phyloP scores from a whole-genome alignment of 2,888 invertebrate species.

The Ischnus inquisitorius region DNA sequence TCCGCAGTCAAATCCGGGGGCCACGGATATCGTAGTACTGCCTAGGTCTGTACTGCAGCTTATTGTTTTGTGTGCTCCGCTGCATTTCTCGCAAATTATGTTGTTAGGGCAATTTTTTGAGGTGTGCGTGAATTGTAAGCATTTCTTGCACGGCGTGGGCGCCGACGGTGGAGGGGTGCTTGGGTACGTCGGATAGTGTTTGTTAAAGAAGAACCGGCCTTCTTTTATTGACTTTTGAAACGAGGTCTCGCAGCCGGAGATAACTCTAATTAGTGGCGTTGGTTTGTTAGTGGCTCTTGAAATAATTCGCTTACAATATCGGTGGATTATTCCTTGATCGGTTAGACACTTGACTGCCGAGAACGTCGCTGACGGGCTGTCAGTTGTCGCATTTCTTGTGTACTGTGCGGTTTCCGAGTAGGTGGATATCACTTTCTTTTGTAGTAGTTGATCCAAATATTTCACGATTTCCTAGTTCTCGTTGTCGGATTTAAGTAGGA shows the following conservation, averaged over 20 bases:
- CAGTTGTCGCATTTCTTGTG: not conserved
- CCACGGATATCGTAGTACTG: no score
- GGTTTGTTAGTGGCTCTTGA: conserved; percentile 49
- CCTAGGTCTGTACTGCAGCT: conserved; percentile 1
- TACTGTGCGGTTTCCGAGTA: not conserved
- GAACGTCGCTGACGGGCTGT: not conserved
- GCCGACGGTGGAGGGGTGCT: conserved; percentile 33
- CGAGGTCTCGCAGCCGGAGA: conserved; percentile 37
- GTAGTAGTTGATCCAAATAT: not conserved
- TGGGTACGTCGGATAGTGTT: conserved; percentile 37
- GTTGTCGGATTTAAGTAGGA: conserved; percentile 12
- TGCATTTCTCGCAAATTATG: conserved; percentile 14
- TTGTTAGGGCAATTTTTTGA: conserved; percentile 4
- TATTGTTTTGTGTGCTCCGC: not conserved
- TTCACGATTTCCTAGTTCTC: not conserved
- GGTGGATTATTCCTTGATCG: not conserved
- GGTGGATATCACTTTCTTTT: not conserved
- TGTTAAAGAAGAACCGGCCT: conserved; percentile 35
- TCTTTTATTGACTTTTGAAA: conserved; percentile 29
- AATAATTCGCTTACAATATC: conserved; percentile 32
- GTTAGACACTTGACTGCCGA: not conserved
- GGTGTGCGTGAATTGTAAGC: conserved; percentile 17
- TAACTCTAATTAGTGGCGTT: conserved; percentile 22
- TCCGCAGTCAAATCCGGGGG: no score
- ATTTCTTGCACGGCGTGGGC: conserved; percentile 2